A percentile compares a stretch with the other conserved stretches of the same genome.
Evolutionary conservation across 2,113 vertebrate species (phyloP).

Genomic region (Corythoichthys intestinalis): DNA sequence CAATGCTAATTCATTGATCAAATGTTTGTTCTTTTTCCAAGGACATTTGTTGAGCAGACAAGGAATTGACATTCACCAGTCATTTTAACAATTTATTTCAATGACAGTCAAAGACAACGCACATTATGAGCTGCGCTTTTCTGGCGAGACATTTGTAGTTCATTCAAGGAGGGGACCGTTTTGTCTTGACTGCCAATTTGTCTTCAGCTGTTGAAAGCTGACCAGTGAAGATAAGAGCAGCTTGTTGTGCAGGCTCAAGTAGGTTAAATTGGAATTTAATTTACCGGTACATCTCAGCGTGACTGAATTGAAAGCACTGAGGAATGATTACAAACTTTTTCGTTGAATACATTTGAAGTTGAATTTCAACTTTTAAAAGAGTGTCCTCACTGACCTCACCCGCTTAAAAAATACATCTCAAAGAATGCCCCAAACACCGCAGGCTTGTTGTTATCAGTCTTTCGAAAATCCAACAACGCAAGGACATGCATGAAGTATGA

Average conservation of each 20-base stretch:
- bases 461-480: neutral
- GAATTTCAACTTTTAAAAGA: neutral
- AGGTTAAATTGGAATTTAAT: conserved; percentile 23
- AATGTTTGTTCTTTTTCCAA: neutral
- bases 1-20: neutral
- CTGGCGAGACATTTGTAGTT: conserved; percentile 2
- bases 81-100: neutral
- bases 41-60: neutral
- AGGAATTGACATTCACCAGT: neutral
- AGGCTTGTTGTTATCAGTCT: conserved; percentile 15
- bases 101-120: conserved; percentile 9
- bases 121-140: conserved; percentile 2
- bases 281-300: conserved; percentile 21
- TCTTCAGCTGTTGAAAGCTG: conserved; percentile 31
- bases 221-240: conserved; percentile 37
- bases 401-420: conserved; percentile 9
- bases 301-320: conserved; percentile 1
- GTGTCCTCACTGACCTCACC: conserved; percentile 22
- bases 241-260: conserved; percentile 13
- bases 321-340: neutral
- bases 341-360: neutral
- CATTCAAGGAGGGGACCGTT: conserved; percentile 3
- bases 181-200: conserved; percentile 5
- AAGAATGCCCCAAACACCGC: neutral
- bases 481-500: neutral